Base-by-base conservation (phyloP, 2,888 invertebrate species). In the Drosophila histrio region DNA sequence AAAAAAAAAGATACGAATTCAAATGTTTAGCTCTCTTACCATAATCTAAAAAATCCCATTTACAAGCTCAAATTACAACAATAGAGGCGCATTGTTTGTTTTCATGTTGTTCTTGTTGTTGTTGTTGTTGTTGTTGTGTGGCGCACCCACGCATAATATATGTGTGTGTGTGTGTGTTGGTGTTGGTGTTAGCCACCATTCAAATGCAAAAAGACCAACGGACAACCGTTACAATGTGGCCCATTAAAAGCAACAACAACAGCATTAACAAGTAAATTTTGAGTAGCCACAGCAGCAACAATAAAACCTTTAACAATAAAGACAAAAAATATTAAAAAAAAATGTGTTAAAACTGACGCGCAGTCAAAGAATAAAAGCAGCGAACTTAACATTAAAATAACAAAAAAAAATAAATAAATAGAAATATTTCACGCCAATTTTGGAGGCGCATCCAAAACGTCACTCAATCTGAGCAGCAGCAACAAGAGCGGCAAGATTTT, bases 191-290 rank as follows among this genome's bases (percentile, higher is more conserved):
- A 53, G 44, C 66, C 65, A 34, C 63, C 66, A 88, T 88, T 86
- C 80, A 80, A 76, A 89, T 87, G 89, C 87, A 86, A 87, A 87
- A 86, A 76, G 86, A 85, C 63, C 80, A 83, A 50, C 77, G 73
- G 76, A 77, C 69, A 77, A 80, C 88, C 83, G 81, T 81, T 89
- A 86, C 75, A 76, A 76, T 83, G 86, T 76, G 49, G 65, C 88
- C 86, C 85, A 80, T 80, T 82, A 83, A 79, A 85, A 66, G 49
- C 60, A 57, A 47, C 56, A 44, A 56, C 44, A 47, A 44, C 50
- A 47, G 39, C 50, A 26, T 17, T 30, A 50, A 47, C 50, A 63
- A 52, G 19, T 41, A 57, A 57, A 28, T 34, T 32, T 59, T 60
- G 71, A 76, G 71, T 63, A 63, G 72, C 72, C 63, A 36, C 56